phyloP scores from a whole-genome alignment of 1,140 invertebrate species.

The Cyclina sinensis region DNA sequence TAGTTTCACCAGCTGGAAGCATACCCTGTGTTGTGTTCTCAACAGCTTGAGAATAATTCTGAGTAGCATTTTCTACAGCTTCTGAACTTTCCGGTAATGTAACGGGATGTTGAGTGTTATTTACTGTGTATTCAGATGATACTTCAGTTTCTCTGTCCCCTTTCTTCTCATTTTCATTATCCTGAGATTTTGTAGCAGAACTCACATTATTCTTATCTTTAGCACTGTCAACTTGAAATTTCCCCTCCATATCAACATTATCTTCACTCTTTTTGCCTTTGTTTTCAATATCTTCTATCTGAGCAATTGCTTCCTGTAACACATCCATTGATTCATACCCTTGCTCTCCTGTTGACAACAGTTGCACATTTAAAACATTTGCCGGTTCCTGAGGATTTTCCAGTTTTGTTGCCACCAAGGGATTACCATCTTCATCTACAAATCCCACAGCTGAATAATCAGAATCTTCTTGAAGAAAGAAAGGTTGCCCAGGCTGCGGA shows the following conservation, averaged over 20 bases:
- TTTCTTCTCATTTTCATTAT: not conserved
- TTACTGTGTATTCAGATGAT: not conserved
- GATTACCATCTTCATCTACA: conserved; percentile 37
- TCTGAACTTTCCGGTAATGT: not conserved
- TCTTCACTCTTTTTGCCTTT: conserved; percentile 1
- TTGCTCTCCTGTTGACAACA: not conserved
- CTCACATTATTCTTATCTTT: not conserved
- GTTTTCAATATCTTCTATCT: conserved; percentile 62
- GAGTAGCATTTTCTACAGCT: not conserved
- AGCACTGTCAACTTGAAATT: not conserved
- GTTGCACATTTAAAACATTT: not conserved
- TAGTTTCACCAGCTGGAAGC: not conserved
- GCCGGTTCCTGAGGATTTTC: not conserved
- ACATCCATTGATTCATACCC: conserved; percentile 57
- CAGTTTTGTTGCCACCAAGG: conserved; percentile 6
- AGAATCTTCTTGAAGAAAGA: conserved; percentile 17
- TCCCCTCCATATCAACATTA: not conserved
- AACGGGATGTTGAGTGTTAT: too few relatives aligned
- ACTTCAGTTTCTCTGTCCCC: not conserved
- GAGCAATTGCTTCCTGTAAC: conserved; percentile 54
- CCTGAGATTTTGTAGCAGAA: not conserved
- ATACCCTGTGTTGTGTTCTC: not conserved
- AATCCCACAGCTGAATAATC: conserved; percentile 17
- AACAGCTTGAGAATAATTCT: not conserved
- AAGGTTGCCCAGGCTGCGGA: not conserved